Evolutionary conservation across 2,797 vertebrate genomes (phyloP).

Genomic region (Novumbra hubbsi): DNA sequence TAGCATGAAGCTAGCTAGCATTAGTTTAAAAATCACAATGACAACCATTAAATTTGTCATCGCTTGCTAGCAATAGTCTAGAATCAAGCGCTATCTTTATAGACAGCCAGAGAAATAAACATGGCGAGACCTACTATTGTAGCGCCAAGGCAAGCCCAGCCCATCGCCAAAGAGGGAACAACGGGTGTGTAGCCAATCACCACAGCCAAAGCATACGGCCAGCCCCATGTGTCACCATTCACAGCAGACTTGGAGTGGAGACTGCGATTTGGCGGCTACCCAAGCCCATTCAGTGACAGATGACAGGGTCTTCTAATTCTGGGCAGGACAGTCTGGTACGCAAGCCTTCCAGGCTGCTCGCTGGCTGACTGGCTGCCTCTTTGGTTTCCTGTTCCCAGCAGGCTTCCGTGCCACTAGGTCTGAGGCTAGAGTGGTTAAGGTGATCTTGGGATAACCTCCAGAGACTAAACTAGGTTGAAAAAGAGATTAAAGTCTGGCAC

Average conservation of each 20-base stretch:
- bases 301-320: slow-evolving; percentile 31
- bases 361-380: slow-evolving; percentile 35
- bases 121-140: background rate
- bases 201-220: background rate
- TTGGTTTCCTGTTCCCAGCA: background rate
- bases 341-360: slow-evolving; percentile 21
- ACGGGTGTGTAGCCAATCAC: background rate
- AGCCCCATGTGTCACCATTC: slow-evolving; percentile 26
- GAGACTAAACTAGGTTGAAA: slow-evolving; percentile 63
- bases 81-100: background rate
- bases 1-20: no score
- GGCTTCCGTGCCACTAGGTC: background rate
- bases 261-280: slow-evolving; percentile 38
- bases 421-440: slow-evolving; percentile 49
- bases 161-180: background rate
- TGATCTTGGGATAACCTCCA: slow-evolving; percentile 59
- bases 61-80: background rate
- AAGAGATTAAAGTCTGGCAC: slow-evolving; percentile 50
- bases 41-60: no score
- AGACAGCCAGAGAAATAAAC: background rate
- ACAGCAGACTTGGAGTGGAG: slow-evolving; percentile 28
- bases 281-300: slow-evolving; percentile 37
- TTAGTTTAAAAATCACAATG: no score
- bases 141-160: background rate
- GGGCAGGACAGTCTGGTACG: slow-evolving; percentile 51